phyloP scores from a whole-genome alignment of 2,888 invertebrate species.

The Patella ulyssiponensis region DNA sequence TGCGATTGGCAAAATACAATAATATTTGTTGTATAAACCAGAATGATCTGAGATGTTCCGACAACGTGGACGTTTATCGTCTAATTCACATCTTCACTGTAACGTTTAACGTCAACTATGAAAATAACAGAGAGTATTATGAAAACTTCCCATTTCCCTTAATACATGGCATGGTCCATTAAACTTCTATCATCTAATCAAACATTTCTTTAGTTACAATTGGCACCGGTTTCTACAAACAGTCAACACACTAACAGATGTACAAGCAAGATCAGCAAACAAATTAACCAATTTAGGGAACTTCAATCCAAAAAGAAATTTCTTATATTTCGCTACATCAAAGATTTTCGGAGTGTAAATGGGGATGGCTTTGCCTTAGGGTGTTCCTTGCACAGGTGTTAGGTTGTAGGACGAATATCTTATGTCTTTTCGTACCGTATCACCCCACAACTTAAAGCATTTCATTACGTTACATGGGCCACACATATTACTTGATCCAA shows the following conservation, averaged over 20 bases:
- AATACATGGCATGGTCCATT: not conserved
- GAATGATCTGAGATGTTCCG: not conserved
- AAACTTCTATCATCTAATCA: slow-evolving; percentile 9
- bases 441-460: not conserved
- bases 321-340: slow-evolving; percentile 12
- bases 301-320: slow-evolving; percentile 10
- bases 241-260: not conserved
- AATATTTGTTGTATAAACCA: not conserved
- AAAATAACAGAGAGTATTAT: not conserved
- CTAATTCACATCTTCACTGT: slow-evolving; percentile 4
- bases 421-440: not conserved
- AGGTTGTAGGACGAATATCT: not conserved
- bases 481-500: slow-evolving; percentile 5
- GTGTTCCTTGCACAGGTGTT: slow-evolving; percentile 1
- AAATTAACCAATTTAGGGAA: slow-evolving; percentile 7
- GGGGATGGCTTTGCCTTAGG: not conserved
- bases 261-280: slow-evolving; percentile 6
- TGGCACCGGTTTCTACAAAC: slow-evolving; percentile 1
- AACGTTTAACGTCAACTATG: slow-evolving; percentile 5
- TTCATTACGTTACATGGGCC: not conserved
- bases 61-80: not conserved
- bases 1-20: slow-evolving; percentile 11
- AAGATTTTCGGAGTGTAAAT: not conserved
- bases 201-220: slow-evolving; percentile 5
- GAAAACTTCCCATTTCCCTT: not conserved